Percentiles rank a stretch among this genome's conserved stretches.
Conservation (phyloP, 2,888 invertebrate species). For the Melikaiella ostensackeni region DNA sequence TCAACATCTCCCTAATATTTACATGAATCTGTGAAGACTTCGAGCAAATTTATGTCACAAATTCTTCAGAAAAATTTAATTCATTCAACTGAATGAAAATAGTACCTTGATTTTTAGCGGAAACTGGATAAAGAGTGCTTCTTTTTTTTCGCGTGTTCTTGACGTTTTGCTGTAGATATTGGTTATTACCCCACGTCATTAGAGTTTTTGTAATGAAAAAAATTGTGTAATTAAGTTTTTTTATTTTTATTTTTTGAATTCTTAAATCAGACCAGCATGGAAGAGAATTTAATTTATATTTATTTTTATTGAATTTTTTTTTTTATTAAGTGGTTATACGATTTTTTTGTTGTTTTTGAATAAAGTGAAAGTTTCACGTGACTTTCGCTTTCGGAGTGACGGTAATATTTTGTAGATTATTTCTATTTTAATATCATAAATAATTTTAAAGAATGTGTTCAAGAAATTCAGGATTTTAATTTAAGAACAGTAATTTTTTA, state of each 20-base stretch:
- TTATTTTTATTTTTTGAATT: neutral
- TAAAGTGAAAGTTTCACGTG: no score
- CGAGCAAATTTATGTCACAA: neutral
- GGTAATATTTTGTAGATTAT: no score
- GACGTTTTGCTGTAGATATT: neutral
- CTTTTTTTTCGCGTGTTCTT: neutral
- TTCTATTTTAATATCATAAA: no score
- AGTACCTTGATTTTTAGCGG: neutral
- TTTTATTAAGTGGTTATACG: no score
- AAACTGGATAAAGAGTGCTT: neutral
- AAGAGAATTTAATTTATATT: neutral
- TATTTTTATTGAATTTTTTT: neutral
- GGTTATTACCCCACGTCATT: neutral
- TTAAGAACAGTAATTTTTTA: no score
- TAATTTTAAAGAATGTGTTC: no score
- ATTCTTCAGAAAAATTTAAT: neutral
- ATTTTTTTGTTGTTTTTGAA: no score
- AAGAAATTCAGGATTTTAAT: no score
- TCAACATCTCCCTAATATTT: neutral
- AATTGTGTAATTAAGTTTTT: no score
- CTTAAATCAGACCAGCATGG: neutral
- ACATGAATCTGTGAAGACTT: neutral
- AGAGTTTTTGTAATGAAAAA: neutral
- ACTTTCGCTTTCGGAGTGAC: no score
- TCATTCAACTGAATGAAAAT: neutral